Percentiles rank a stretch among this genome's conserved stretches.
Conservation (phyloP, 2,888 invertebrate genomes). For the Gandaritis pyraliata region DNA sequence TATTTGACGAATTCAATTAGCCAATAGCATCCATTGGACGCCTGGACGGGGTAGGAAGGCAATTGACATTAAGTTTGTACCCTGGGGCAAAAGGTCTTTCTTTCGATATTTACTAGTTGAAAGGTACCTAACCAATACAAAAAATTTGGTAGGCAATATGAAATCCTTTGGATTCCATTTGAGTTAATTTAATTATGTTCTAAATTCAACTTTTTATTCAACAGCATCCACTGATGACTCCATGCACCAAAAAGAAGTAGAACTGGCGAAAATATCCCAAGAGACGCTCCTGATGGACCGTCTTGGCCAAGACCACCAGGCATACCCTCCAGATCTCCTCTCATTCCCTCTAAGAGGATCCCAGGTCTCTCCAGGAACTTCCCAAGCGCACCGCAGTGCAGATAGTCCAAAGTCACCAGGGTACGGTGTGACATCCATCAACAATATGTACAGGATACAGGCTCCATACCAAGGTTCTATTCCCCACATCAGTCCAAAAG, state of each 20-base stretch:
- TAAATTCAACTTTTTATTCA: slow-evolving; percentile 45
- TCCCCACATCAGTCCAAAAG: slow-evolving; percentile 86
- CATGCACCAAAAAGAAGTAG: slow-evolving; percentile 84
- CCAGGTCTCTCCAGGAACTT: slow-evolving; percentile 80
- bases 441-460: slow-evolving; percentile 77
- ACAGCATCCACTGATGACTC: slow-evolving; percentile 86
- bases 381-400: slow-evolving; percentile 48
- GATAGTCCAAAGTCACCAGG: slow-evolving; percentile 75
- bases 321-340: slow-evolving; percentile 92
- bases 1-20: too few species aligned
- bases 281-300: slow-evolving; percentile 76
- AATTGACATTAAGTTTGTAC: too few species aligned
- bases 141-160: too few species aligned
- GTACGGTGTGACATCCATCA: slow-evolving; percentile 63
- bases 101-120: too few species aligned
- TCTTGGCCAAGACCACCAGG: slow-evolving; percentile 81
- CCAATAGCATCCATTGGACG: too few species aligned
- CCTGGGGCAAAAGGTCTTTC: too few species aligned
- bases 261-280: slow-evolving; percentile 80
- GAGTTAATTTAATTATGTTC: too few species aligned
- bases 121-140: too few species aligned
- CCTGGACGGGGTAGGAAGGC: too few species aligned
- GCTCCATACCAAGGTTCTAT: slow-evolving; percentile 85
- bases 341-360: slow-evolving; percentile 87
- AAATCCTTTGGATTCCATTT: too few species aligned